Conservation (phyloP, 2,888 invertebrate species). For the Dolichopus griseipennis region DNA sequence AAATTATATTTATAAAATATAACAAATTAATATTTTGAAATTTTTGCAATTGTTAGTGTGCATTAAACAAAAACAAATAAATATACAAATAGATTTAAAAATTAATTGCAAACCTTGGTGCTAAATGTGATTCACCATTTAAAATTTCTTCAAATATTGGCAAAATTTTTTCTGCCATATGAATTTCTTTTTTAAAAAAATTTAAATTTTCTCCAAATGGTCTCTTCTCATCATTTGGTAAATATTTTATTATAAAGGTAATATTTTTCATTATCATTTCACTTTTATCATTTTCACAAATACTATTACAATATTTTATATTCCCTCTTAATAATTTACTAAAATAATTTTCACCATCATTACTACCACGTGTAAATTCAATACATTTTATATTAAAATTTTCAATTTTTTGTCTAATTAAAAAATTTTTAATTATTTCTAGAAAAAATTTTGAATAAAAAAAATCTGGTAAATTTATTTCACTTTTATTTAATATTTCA, state of each 20-base stretch:
- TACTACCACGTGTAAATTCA: constrained; percentile 7
- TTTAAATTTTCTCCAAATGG: constrained; percentile 10
- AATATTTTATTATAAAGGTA: constrained; percentile 6
- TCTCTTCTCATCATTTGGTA: constrained; percentile 6
- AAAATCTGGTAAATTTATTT: background rate
- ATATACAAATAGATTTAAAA: too few relatives aligned
- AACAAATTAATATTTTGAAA: too few relatives aligned
- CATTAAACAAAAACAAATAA: too few relatives aligned
- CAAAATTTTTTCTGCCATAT: constrained; percentile 31
- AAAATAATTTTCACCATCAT: constrained; percentile 15
- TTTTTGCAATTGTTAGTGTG: too few relatives aligned
- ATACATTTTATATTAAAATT: background rate
- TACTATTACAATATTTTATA: background rate
- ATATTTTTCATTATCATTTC: background rate
- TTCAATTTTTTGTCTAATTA: background rate
- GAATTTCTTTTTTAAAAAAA: constrained; percentile 25
- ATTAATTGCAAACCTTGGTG: constrained; percentile 8
- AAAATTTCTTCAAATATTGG: constrained; percentile 29
- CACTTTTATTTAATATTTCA: background rate
- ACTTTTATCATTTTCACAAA: background rate
- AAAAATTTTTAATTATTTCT: background rate
- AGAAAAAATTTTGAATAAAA: background rate
- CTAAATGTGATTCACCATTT: background rate
- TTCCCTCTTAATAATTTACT: constrained; percentile 15
- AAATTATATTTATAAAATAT: too few relatives aligned